Evolutionary conservation across 2,888 invertebrate species (phyloP), one percentile per base, ranked within the genome.

Genomic region (Baccha elongata): DNA sequence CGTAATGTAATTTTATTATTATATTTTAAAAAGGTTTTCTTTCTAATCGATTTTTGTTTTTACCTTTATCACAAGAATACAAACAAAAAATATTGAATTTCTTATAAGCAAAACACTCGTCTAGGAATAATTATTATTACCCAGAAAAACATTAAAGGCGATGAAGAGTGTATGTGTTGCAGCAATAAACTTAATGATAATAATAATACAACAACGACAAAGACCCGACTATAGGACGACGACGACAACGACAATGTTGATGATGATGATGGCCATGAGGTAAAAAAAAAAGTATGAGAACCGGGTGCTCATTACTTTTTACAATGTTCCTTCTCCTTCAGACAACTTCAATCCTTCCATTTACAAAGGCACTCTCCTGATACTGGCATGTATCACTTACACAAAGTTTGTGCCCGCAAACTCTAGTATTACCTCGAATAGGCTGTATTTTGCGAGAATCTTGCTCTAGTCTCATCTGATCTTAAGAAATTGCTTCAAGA

Each of bases 401-500:
- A 52, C 68, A 60, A 40, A 2, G 29, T 29, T 32, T 65, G 32
- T 48, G 37, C n/a, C 62, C 21, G 35, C 35, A 23, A 71, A 62
- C 29, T 60, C 62, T 55, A 64, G 69, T 75, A 69, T 69, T 74
- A 74, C 64, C 80, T 81, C 62, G 62, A 74, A 68, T 68, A 48
- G 40, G 44, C 68, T 67, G 17, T 26, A 48, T 40, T 40, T 71
- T n/a, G n/a, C 21, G 42, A 44, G 69, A 76, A 37, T 53, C 62
- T 55, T 15, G 46, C 21, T 53, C 68, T 46, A 32, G 17, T 10
- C 50, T 26, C 21, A 53, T 48, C 29, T 60, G 50, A 78, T 65
- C 52, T 48, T 29, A 58, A 52, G 65, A 37, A 35, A 44, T 15
- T 23, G 46, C 13, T 21, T 44, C 48, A 68, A 17, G 44, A 62